Evolutionary conservation across 2,888 invertebrate species (phyloP).

Genomic region (Philonicus albiceps): DNA sequence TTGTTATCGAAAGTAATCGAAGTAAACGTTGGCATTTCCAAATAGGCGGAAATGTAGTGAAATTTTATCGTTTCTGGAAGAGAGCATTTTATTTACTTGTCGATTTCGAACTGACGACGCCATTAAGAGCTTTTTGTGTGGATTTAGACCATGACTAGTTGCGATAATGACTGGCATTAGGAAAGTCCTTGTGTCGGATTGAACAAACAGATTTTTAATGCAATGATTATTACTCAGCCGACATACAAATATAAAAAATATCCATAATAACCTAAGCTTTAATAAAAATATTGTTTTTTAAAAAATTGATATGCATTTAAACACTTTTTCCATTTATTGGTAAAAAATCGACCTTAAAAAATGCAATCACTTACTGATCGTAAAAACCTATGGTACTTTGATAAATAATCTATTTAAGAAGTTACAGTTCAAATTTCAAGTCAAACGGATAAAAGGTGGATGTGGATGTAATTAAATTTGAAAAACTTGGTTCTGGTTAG

Average conservation of each 20-base stretch:
- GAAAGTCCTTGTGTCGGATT: background rate
- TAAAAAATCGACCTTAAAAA: too few species aligned
- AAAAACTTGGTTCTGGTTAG: too few species aligned
- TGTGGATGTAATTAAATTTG: too few species aligned
- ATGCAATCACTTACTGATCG: too few species aligned
- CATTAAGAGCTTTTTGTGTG: background rate
- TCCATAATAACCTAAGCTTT: too few species aligned
- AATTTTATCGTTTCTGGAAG: background rate
- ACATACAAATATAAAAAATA: background rate
- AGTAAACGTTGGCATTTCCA: background rate
- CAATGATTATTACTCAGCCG: background rate
- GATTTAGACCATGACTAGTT: background rate
- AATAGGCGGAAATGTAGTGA: background rate
- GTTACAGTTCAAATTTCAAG: too few species aligned
- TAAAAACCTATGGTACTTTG: too few species aligned
- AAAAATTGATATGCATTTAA: too few species aligned
- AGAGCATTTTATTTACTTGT: background rate
- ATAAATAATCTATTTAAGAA: too few species aligned
- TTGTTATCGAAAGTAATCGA: background rate
- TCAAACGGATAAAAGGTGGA: too few species aligned
- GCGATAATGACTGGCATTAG: background rate
- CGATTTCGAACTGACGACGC: background rate
- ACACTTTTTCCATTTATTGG: too few species aligned
- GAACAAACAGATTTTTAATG: background rate
- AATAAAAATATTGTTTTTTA: too few species aligned